Evolutionary conservation across 2,113 vertebrate species (phyloP), one percentile per base, ranked within the genome.

Genomic region (Microtus montanus): DNA sequence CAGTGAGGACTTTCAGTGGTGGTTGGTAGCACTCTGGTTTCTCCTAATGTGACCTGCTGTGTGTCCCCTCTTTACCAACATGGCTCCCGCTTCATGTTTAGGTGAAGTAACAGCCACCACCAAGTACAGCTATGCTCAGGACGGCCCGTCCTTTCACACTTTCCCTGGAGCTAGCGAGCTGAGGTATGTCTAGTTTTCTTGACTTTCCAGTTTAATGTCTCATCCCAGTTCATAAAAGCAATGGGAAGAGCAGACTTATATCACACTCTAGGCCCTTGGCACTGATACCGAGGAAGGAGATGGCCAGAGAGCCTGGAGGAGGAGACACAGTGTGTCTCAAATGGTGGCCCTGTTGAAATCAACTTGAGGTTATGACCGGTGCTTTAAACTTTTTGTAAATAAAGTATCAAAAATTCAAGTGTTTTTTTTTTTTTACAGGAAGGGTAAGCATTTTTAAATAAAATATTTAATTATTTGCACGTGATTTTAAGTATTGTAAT

Each of bases 121-220:
- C 22, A 9, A 13, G 11, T 80, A 1, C 89, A 64, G 52, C 84
- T 83, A 84, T 66, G 88, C 70, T 78, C 84, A 89, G 7, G 87
- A 9, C 71, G 74, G 63, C 44, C 33, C 49, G 20, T 13, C 33
- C 52, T 38, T 79, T 33, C 52, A 44, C 0, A 52, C 15, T 15
- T 63, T 77, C 78, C 89, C 71, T 88, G 86, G 61, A 92, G 84
- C 61, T 35, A 19, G 30, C 33, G 24, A 87, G 47, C n/a, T 52
- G 77, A 77, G n/a, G 38, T 74, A n/a, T 78, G 93, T 87, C 54
- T 90, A 58, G 44, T 86, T 90, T 85, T 90, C 79, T 79, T 86
- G 71, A 52, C 71, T 90, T 90, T 33, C 7, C 4, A 54, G 26
- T 83, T 87, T 92, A 44, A 58, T 75, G 28, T 3, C 71, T 90